Base-by-base conservation (phyloP, 2,797 vertebrate species). In the Danio jaintianensis region DNA sequence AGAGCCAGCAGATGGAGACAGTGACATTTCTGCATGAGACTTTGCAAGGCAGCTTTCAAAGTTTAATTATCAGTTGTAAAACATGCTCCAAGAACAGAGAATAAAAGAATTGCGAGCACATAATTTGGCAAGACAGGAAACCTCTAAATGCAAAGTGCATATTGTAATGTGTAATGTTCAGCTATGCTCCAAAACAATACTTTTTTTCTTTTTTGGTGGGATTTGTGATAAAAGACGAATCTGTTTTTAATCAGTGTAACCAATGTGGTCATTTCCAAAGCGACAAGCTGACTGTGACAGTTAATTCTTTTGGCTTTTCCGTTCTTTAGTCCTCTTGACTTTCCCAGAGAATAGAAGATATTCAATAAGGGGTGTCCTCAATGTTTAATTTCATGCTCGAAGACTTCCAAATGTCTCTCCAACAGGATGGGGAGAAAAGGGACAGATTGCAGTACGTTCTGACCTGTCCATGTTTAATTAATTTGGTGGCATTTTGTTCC, bases 301-400 rank as follows among this genome's bases (percentile, higher is more conserved):
- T 59, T 84, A 59, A 56, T 79, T 75, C 45, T 80, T 75, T 72
- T 78, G 63, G 43, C 62, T 69, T 66, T 61, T 75, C 66, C 9
- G 42, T 66, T 58, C 7, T 75, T 78, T 18, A 45, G 48, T 78
- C 75, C 79, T 81, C 81, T 86, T 64, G 85, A 78, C 70, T 86
- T 85, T 90, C 84, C 82, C 75, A 84, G 80, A 88, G 86, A 91
- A 90, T 85, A 88, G 87, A 82, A 90, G 90, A 92, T 91, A 92
- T 93, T 91, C 87, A 87, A 87, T 92, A 90, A 93, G 90, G 91
- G 90, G 90, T 91, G 87, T 91, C 86, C 87, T 88, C 91, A 90
- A 93, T 93, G 92, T 93, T 93, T 94, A 93, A 94, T 94, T 94
- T 94, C 93, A 94, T 94, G 93, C 88, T 93, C 90, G 90, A 93